Base-by-base conservation (phyloP, 2,888 invertebrate species). In the Pristionchus fissidentatus region DNA sequence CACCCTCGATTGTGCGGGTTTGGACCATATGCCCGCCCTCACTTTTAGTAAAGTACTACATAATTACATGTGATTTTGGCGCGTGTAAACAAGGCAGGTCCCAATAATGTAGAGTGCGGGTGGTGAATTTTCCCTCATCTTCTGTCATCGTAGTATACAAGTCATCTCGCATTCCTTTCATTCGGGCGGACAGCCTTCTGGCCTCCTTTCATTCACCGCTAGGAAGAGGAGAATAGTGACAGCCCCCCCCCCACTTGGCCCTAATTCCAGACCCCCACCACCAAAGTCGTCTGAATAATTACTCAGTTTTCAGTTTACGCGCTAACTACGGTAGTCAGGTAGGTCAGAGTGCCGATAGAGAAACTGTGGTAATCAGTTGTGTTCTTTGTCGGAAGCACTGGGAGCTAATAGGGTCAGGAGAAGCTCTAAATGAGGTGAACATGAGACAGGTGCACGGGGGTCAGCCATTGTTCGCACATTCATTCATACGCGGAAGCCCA, bases 251-350 rank as follows among this genome's bases (percentile, higher is more conserved):
- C 10, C 19, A 15, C 49, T 49, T 49, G 13, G 10, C 49, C 10
- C 49, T 19, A 49, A 49, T 49, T 10, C 10, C 10, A 49, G 49
- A 49, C 19, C 10, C 13, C 49, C 49, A 49, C 10, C 19, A 49
- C 19, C 41, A n/a, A 73, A 41, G 73, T 46, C 41, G 73, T 41
- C 73, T 73, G 73, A 43, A 73, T 73, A 73, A 73, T 73, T 73
- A 73, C 73, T 73, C 13, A 49, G 19, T 49, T 19, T 49, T 13
- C 73, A 73, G 38, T 73, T 43, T 26, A 43, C 22, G 43, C n/a
- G 41, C 10, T 38, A 10, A 35, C 43, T 46, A 73, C 73, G 41
- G 43, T 73, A 46, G 62, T 35, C 13, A 66, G 62, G 62, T 66
- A 66, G 62, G 62, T 66, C 35, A 66, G 38, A 38, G 3, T 4